These are phyloP conservation scores for Chloropsis hardwickii DNA, from an alignment of 2,113 vertebrate genomes.

Conservation along the genomic window DNA sequence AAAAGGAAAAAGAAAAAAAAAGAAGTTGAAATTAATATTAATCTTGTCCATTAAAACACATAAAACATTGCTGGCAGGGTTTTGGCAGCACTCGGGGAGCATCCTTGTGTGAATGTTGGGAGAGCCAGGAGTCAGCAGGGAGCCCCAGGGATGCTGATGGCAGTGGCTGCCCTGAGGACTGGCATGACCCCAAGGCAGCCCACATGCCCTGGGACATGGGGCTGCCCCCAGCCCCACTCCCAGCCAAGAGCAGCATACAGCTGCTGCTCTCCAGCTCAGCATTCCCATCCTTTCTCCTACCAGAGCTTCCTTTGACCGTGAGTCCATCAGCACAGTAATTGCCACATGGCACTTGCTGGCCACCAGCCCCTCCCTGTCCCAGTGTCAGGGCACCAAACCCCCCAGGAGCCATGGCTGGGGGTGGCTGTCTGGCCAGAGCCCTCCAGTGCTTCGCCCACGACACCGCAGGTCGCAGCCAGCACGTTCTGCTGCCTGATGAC, in stretches of 20 bases:
- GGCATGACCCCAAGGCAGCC: not conserved
- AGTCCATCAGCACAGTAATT: not conserved
- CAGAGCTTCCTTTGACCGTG: not conserved
- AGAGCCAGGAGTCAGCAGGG: not conserved
- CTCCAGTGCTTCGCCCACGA: rapidly evolving
- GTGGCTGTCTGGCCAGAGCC: not conserved
- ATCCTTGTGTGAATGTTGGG: not conserved
- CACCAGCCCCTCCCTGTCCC: not conserved
- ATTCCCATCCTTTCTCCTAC: not conserved
- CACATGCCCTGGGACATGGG: rapidly evolving
- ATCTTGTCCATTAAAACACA: conserved; percentile 40
- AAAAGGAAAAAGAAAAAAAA: not conserved
- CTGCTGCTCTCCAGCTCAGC: not conserved
- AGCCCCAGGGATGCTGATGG: not conserved
- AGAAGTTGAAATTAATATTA: conserved; percentile 50
- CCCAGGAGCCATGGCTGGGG: not conserved
- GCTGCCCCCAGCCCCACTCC: not conserved
- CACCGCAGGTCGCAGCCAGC: rapidly evolving
- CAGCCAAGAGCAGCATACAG: rapidly evolving
- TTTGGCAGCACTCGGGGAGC: not conserved
- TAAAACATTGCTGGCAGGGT: not conserved
- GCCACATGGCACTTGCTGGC: not conserved
- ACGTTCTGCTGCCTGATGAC: not conserved
- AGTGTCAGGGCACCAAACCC: not conserved
- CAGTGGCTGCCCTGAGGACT: not conserved